Percentiles rank a stretch among this genome's conserved stretches.
Conservation (phyloP, 1,140 invertebrate genomes). For the Drosophila grimshawi region DNA sequence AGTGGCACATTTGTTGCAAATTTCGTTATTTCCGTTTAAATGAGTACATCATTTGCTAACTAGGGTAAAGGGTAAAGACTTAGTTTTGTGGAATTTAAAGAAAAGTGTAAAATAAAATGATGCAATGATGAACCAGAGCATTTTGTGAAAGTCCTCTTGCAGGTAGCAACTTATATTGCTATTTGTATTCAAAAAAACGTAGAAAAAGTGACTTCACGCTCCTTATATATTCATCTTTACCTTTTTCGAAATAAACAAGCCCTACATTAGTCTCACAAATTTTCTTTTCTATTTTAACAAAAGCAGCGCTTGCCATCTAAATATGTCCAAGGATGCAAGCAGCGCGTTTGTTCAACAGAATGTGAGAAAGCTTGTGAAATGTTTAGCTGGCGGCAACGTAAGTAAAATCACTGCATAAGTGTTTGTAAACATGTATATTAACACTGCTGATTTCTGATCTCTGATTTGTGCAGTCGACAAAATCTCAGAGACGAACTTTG, state of each 20-base stretch:
- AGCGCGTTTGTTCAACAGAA: slow-evolving; percentile 36
- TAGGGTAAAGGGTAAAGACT: background rate
- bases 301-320: background rate
- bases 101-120: background rate
- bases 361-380: slow-evolving; percentile 57
- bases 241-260: background rate
- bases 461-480: slow-evolving; percentile 10
- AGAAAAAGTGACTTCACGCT: too few relatives aligned
- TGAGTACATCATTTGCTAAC: background rate
- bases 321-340: slow-evolving; percentile 17
- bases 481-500: slow-evolving; percentile 26
- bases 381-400: slow-evolving; percentile 55
- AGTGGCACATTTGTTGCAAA: slow-evolving; percentile 19
- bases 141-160: background rate
- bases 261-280: background rate
- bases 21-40: background rate
- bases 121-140: background rate
- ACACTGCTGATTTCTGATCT: background rate
- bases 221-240: background rate
- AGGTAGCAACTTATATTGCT: background rate
- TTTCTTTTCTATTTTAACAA: background rate
- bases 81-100: background rate
- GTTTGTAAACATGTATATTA: background rate
- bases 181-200: background rate
- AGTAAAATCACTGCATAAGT: background rate